These are phyloP conservation scores for Trachurus trachurus DNA, from an alignment of 2,797 vertebrate genomes.

Conservation along the genomic window DNA sequence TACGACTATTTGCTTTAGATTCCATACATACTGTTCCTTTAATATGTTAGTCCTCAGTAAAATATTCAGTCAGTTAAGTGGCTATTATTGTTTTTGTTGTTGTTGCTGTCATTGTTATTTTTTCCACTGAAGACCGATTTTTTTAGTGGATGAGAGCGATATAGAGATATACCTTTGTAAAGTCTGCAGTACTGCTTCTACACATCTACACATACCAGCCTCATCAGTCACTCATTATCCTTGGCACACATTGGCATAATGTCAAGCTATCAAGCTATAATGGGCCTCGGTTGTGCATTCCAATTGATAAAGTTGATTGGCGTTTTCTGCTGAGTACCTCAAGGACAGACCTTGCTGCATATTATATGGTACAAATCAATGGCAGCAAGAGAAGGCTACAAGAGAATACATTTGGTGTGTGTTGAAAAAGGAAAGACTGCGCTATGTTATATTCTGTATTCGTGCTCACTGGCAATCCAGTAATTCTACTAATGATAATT, in stretches of 20 bases:
- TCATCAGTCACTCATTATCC: constrained; percentile 14
- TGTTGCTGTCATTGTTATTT: neutral
- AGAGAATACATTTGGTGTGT: neutral
- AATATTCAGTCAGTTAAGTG: neutral
- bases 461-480: neutral
- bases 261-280: constrained; percentile 6
- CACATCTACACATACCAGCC: neutral
- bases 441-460: neutral
- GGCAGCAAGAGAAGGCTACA: neutral
- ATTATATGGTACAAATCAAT: constrained; percentile 20
- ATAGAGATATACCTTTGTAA: neutral
- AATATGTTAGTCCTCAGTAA: neutral
- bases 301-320: constrained; percentile 12
- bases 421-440: neutral
- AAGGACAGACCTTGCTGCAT: constrained; percentile 18
- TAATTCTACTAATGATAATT: neutral
- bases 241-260: constrained; percentile 4
- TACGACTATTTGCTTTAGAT: too few species aligned
- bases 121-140: too few species aligned
- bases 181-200: neutral
- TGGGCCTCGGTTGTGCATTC: constrained; percentile 1
- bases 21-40: too few species aligned
- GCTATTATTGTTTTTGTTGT: neutral
- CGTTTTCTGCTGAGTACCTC: constrained; percentile 32
- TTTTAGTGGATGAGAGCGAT: neutral